phyloP scores from a whole-genome alignment of 2,113 vertebrate genomes.

The Eubucco bourcierii region DNA sequence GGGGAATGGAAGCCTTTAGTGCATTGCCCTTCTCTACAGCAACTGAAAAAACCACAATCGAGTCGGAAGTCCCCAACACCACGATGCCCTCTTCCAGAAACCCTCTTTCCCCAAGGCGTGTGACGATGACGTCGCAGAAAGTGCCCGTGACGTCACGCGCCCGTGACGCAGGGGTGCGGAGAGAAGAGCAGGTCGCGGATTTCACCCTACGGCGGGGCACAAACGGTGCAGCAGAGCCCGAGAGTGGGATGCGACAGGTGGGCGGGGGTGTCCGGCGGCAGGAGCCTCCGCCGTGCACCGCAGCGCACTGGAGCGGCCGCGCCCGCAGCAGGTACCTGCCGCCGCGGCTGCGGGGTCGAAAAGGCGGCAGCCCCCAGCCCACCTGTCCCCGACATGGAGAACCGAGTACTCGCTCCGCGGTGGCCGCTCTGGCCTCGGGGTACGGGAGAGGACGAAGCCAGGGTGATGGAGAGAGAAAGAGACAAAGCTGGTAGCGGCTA shows the following conservation, averaged over 20 bases:
- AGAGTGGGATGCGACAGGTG: too few relatives aligned
- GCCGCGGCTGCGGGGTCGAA: not conserved
- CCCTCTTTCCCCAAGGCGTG: rapidly evolving
- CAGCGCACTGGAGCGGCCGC: not conserved
- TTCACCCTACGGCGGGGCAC: not conserved
- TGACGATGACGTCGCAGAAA: not conserved
- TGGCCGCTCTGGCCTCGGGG: not conserved
- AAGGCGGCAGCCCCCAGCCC: too few relatives aligned
- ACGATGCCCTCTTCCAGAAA: too few relatives aligned
- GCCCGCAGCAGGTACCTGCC: not conserved
- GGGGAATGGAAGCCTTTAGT: too few relatives aligned
- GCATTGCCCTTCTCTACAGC: not conserved
- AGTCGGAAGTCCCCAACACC: rapidly evolving
- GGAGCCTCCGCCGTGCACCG: not conserved
- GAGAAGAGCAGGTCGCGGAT: not conserved
- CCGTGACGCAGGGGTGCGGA: not conserved
- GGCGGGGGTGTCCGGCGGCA: not conserved
- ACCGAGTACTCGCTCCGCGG: not conserved
- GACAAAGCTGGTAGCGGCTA: not conserved
- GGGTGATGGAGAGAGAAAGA: not conserved
- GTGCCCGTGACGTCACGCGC: not conserved
- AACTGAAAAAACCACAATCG: rapidly evolving
- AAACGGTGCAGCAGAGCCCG: not conserved
- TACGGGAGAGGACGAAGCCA: not conserved
- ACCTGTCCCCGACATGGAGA: not conserved